These are phyloP conservation scores for Montipora capricornis DNA, from an alignment of 64 coral and sea anemone genomes.

Conservation along the genomic window DNA sequence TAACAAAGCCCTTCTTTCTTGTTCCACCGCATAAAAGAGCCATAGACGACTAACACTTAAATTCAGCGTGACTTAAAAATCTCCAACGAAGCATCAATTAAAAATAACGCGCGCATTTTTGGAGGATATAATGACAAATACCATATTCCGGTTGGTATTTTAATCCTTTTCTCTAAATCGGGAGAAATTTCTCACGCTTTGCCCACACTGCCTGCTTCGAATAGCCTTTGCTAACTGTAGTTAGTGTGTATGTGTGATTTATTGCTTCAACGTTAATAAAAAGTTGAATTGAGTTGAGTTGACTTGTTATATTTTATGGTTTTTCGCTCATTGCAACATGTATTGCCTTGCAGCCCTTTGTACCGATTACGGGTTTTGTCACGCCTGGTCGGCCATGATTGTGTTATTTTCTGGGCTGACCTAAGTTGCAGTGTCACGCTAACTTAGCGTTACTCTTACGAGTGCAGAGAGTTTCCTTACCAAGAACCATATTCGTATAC, in stretches of 20 bases:
- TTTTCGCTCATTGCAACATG: neutral
- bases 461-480: no score
- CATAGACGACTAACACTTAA: neutral
- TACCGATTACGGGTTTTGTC: neutral
- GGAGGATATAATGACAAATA: neutral
- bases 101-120: neutral
- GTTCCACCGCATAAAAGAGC: neutral
- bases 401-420: neutral
- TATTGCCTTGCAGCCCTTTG: neutral
- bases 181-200: no score
- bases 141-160: neutral
- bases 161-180: neutral
- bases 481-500: no score
- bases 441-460: no score
- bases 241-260: no score
- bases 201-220: no score
- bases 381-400: neutral
- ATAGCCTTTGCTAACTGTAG: no score
- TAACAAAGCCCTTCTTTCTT: neutral
- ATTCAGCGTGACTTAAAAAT: neutral
- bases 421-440: no score
- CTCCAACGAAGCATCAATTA: no score
- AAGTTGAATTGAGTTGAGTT: no score
- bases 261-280: no score
- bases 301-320: no score